Evolutionary conservation across 2,888 invertebrate genomes (phyloP), one percentile per base, ranked within the genome.

Genomic region (Caenorhabditis imperialis): DNA sequence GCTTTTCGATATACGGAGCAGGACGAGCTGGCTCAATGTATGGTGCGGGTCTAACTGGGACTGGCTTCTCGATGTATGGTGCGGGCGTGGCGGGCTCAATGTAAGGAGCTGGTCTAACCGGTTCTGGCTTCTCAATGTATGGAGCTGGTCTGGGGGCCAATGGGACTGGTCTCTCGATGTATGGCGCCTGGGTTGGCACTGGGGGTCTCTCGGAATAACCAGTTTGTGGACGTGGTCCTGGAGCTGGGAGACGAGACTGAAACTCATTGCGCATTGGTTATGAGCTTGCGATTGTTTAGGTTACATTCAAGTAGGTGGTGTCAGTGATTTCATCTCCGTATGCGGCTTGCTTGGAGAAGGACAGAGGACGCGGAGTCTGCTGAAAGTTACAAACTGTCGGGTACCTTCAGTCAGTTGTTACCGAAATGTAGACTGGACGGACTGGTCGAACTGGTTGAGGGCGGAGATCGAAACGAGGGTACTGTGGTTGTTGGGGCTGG

Each of bases 401-500:
- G n/a, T n/a, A n/a, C n/a, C n/a, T 30, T 30, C 30, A 30, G 10
- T 7, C 6, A 6, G 10, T 7, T 10, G 23, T 16, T 25, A 58
- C 51, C 51, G 18, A 37, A 47, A 67, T 67, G 42, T 67, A 67
- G 18, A 67, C 67, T 14, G 67, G 67, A 45, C 67, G 67, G 25
- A 67, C 67, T 44, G 72, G 72, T 1, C 63, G 71, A 6, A 54
- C 55, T 37, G 55, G 61, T 42, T 71, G 71, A 14, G 71, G 71
- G 16, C 71, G 54, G 22, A 71, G 62, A 18, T 71, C 62, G 20
- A 71, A 48, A 42, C 63, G 45, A 14, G 72, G 72, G 33, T 72
- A 72, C 8, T 61, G 42, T 35, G 35, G 42, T 44, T 61, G 61
- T 27, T 51, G 61, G 4, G 37, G 40, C 23, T 61, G 70, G 8